phyloP scores from a whole-genome alignment of 2,797 vertebrate genomes.

The Catharus ustulatus region DNA sequence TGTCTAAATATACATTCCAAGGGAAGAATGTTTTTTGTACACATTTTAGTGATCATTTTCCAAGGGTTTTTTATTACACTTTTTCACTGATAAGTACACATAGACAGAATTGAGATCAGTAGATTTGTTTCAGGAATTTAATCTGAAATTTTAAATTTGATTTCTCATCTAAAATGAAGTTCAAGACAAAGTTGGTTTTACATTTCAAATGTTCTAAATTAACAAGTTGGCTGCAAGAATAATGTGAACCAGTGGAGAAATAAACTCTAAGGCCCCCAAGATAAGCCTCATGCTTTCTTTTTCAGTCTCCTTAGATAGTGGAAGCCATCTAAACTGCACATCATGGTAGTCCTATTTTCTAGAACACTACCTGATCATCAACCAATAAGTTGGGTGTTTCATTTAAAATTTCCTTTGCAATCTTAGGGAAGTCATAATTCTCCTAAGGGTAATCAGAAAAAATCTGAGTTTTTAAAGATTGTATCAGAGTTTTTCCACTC shows the following conservation, averaged over 20 bases:
- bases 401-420: neutral
- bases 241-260: neutral
- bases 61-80: neutral
- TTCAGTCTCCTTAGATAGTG: neutral
- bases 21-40: neutral
- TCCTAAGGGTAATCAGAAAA: neutral
- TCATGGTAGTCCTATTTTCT: neutral
- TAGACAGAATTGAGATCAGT: neutral
- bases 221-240: neutral
- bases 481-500: accelerated
- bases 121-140: neutral
- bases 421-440: neutral
- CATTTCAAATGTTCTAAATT: neutral
- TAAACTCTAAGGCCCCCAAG: neutral
- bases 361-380: neutral
- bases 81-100: neutral
- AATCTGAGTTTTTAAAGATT: neutral
- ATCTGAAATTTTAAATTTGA: neutral
- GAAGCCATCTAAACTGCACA: neutral
- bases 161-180: neutral
- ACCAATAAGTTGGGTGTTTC: neutral
- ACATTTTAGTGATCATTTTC: neutral
- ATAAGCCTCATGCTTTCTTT: neutral
- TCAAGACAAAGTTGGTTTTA: neutral
- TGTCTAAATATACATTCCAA: conserved; percentile 8